Evolutionary conservation across 2,797 vertebrate genomes (phyloP), one percentile per base, ranked within the genome.

Genomic region (Enteromius treurensis): DNA sequence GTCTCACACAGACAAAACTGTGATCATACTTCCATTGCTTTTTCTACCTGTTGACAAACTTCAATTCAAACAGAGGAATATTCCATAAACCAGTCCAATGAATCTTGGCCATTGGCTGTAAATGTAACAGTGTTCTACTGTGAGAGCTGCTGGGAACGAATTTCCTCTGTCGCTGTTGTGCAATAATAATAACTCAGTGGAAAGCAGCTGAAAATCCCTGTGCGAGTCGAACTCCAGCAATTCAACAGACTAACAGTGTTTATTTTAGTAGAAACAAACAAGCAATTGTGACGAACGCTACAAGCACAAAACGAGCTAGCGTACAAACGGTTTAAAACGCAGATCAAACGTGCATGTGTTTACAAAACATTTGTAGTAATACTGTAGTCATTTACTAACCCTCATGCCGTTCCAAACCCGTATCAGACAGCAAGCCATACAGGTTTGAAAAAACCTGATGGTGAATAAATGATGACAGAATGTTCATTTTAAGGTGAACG

Each of bases 61-160:
- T 37, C n/a, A 75, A 55, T 9, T 55, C 11, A 55, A 53, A n/a
- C 29, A 37, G 1, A 9, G 62, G 5, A 76, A 68, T 76, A 67
- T 67, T 76, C 32, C 23, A 65, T 29, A 67, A 67, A 49, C 5
- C 47, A 3, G 58, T 19, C 29, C n/a, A 75, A 53, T 42, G 60
- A 49, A 40, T 62, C 26, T 65, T 40, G 51, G 23, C 51, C 37
- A 71, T 37, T 81, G 58, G 80, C 45, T 74, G 58, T 51, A 51
- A 81, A 65, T 53, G 14, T 76, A 76, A 82, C 79, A 73, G 71
- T 82, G 80, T 55, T 76, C 23, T 76, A 62, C 47, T 68, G 71
- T 42, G 23, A n/a, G 34, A 55, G 80, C 26, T 19, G 60, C 23
- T 68, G 49, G 55, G 80, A 76, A 82, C 62, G 68, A 45, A 53